A percentile compares a stretch with the other conserved stretches of the same genome.
phyloP scores from a whole-genome alignment of 2,888 invertebrate species.

The Stegophylla sp. region DNA sequence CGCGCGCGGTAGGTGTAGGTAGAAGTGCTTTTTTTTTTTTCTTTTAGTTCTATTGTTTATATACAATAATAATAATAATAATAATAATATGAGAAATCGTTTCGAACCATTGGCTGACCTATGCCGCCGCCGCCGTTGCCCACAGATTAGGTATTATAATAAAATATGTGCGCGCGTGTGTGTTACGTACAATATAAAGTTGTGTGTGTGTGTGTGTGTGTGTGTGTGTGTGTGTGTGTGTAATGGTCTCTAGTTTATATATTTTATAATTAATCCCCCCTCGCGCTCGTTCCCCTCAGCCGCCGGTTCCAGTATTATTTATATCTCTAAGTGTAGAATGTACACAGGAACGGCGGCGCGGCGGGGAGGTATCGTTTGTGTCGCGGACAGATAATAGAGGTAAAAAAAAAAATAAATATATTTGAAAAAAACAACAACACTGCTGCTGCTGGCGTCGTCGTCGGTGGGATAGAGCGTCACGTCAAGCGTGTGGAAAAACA shows the following conservation, averaged over 20 bases:
- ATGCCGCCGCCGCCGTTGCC: not conserved
- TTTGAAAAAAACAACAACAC: not conserved
- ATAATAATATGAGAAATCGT: no score
- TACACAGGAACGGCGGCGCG: no score
- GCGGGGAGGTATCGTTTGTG: slow-evolving; percentile 2
- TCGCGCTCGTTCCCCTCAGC: not conserved
- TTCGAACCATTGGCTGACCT: slow-evolving; percentile 17
- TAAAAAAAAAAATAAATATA: not conserved
- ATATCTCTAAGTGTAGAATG: no score
- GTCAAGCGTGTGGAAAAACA: slow-evolving; percentile 35
- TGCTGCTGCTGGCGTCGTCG: slow-evolving; percentile 5
- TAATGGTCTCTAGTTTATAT: slow-evolving; percentile 12
- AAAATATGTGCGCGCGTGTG: not conserved
- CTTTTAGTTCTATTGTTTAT: slow-evolving; percentile 5
- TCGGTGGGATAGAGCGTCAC: slow-evolving; percentile 35
- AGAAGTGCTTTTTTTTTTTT: not conserved
- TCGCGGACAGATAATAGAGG: not conserved
- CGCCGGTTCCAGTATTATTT: no score
- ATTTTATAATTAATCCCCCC: slow-evolving; percentile 21
- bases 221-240: not conserved
- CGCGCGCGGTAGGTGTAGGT: not conserved
- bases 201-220: not conserved
- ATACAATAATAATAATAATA: no score
- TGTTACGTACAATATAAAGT: no score
- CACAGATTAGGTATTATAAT: not conserved